Evolutionary conservation across 2,888 invertebrate species (phyloP), one percentile per base, ranked within the genome.

Genomic region (Cataglyphis albicans): DNA sequence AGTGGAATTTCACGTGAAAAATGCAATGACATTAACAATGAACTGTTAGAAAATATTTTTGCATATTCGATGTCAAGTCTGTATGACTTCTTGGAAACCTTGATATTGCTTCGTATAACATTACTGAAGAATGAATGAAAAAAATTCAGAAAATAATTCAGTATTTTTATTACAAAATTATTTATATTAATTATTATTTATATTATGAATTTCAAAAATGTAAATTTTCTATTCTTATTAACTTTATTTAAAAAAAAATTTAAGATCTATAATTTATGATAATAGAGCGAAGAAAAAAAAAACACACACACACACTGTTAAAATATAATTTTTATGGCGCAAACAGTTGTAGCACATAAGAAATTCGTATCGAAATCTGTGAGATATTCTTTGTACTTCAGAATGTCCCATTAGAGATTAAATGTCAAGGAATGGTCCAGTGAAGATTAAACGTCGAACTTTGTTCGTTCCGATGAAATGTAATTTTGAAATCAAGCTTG

Each of bases 401-500:
- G 52, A 55, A 65, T 76, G 67, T 67, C 35, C 18, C n/a, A 67
- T 76, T 76, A 67, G 35, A 55, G 67, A 67, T 38, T 38, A 65
- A 65, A 38, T 35, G 38, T 65, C 35, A 35, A 25, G 55, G 15
- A 76, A 76, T 67, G n/a, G 52, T 67, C 52, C 52, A 67, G 52
- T 38, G 25, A 67, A 67, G 75, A 76, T 76, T 76, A 76, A 76
- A 76, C 52, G 67, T 76, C 52, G 52, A 67, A 76, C 67, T 76
- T 67, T 76, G 32, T 78, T 72, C 83, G 32, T 72, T 68, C 41
- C 78, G 55, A 68, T 80, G 61, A 70, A 74, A 70, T 48, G 78
- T 80, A 70, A 83, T 85, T 80, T 70, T 74, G 68, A 67, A 85
- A 85, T 83, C 78, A 68, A 83, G 64, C 73, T 67, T 67, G 80